A percentile compares a stretch with the other conserved stretches of the same genome.
Evolutionary conservation across 2,888 invertebrate species (phyloP).

Genomic region (Drosophila basisetae): DNA sequence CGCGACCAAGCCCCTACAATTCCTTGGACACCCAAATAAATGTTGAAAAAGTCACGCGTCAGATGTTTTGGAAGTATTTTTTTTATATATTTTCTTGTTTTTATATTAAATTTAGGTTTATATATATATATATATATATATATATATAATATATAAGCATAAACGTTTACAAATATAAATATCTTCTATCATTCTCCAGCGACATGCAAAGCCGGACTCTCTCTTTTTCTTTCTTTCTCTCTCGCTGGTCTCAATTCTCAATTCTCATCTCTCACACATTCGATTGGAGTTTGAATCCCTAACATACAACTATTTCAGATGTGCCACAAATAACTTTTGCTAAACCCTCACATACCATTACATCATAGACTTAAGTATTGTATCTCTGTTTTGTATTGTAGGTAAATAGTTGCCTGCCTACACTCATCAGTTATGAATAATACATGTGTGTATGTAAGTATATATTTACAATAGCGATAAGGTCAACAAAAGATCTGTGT

Average conservation of each 20-base stretch:
- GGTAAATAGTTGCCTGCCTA: slow-evolving; percentile 34
- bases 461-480: slow-evolving; percentile 75
- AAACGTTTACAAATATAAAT: slow-evolving; percentile 77
- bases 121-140: slow-evolving; percentile 36
- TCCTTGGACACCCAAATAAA: not conserved
- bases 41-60: not conserved
- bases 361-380: slow-evolving; percentile 27
- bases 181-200: slow-evolving; percentile 63
- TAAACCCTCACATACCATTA: slow-evolving; percentile 45
- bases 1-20: not conserved
- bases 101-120: slow-evolving; percentile 50
- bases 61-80: slow-evolving; percentile 41
- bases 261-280: slow-evolving; percentile 30
- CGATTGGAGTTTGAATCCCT: slow-evolving; percentile 43
- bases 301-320: slow-evolving; percentile 29
- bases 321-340: slow-evolving; percentile 60
- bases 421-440: slow-evolving; percentile 37
- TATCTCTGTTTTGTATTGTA: slow-evolving; percentile 21
- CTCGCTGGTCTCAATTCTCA: slow-evolving; percentile 18
- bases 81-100: slow-evolving; percentile 52
- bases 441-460: slow-evolving; percentile 47
- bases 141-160: slow-evolving; percentile 76
- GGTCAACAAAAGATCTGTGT: slow-evolving; percentile 66
- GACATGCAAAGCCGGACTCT: slow-evolving; percentile 12
- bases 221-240: not conserved